Evolutionary conservation across 2,888 invertebrate genomes (phyloP).

Genomic region (Amphiduros pacificus): DNA sequence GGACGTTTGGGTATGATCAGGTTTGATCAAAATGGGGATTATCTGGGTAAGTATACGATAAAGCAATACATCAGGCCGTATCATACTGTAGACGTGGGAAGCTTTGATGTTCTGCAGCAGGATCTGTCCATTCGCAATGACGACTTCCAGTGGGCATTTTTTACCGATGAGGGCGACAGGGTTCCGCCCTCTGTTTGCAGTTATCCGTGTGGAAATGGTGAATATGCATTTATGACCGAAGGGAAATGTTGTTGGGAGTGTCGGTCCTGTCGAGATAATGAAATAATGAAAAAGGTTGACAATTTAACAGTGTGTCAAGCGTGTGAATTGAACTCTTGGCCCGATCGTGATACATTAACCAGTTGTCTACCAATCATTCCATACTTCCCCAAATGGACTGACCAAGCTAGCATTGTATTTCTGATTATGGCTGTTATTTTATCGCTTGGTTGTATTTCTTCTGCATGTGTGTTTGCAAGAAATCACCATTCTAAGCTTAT

Average conservation of each 20-base stretch:
- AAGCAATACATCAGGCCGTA: too few relatives aligned
- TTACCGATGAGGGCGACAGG: too few relatives aligned
- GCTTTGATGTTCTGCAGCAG: too few relatives aligned
- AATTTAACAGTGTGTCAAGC: slow-evolving; percentile 22
- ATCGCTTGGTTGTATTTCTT: not conserved
- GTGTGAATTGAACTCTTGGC: slow-evolving; percentile 25
- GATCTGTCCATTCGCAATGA: too few relatives aligned
- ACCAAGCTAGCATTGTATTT: slow-evolving; percentile 5
- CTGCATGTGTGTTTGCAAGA: slow-evolving; percentile 3
- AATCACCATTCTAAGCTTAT: slow-evolving; percentile 17
- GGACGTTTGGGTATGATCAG: too few relatives aligned
- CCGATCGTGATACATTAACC: slow-evolving; percentile 11
- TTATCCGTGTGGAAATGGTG: slow-evolving; percentile 21
- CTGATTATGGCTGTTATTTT: slow-evolving; percentile 16
- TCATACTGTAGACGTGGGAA: too few relatives aligned
- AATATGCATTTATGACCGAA: slow-evolving; percentile 15
- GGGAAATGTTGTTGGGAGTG: slow-evolving; percentile 29
- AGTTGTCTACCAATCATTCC: slow-evolving; percentile 15
- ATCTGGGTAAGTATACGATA: too few relatives aligned
- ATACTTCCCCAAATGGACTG: slow-evolving; percentile 5
- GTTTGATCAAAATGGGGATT: too few relatives aligned
- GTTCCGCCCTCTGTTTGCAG: slow-evolving; percentile 25
- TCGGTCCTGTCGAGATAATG: slow-evolving; percentile 24
- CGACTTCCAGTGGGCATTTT: too few relatives aligned
- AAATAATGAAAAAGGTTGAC: slow-evolving; percentile 20